Base-by-base conservation (phyloP, 92 coral and sea anemone species). In the Ricordea florida region DNA sequence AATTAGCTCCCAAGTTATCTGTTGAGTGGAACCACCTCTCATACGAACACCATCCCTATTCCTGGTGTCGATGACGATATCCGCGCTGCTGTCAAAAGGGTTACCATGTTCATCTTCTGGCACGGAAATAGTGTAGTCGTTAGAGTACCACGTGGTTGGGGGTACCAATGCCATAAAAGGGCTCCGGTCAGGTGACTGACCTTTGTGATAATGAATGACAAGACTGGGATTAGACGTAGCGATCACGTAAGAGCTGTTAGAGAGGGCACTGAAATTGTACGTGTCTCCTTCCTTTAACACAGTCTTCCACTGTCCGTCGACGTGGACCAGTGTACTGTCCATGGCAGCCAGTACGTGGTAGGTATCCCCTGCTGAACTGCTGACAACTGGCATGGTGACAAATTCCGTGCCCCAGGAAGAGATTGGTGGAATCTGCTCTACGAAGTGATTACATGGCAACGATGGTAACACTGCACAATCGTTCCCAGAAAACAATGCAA, bases 401-500 rank as follows among this genome's bases (percentile, higher is more conserved):
- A 90, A 93, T 22, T 72, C 34, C 22, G 27, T 69, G 3, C 98
- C 96, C 93, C 93, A 87, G 5, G 79, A 26, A n/a, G 43, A 40
- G 6, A 92, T 80, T 0, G 98, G 98, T 2, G 93, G 94, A 2
- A 93, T 50, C 66, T 90, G 94, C 61, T 93, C 98, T 0, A 90
- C 93, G 27, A 93, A 69, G 51, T 90, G 93, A 51, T 90, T 93
- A 59, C 96, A 93, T 24, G 84, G 66, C 1, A 7, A 2, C 0
- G 8, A 4, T 15, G 98, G 96, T 5, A 93, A 87, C 18, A 72
- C 53, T 3, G 96, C 87, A 52, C 98, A 93, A 24, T 93, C 98
- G 47, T 85, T 66, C 26, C 98, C 98, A 22, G 96, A 87, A 72
- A 83, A 90, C 22, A 93, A 93, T 1, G 98, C 89, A 8, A 93